phyloP scores from a whole-genome alignment of 2,888 invertebrate genomes.

The Lasius fuliginosus region DNA sequence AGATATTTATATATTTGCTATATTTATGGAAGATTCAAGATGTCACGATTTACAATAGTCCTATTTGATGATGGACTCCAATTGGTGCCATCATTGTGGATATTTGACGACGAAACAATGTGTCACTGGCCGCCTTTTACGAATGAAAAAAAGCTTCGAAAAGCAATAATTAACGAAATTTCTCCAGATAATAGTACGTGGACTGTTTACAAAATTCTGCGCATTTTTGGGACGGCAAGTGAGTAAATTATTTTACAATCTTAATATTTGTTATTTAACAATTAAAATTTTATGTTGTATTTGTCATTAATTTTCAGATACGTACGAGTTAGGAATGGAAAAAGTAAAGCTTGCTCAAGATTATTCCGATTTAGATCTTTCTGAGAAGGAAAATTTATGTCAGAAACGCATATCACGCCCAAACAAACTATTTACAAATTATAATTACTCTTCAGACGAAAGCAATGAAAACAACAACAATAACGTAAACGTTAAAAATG shows the following conservation, averaged over 20 bases:
- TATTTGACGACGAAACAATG: neutral
- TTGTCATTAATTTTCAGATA: neutral
- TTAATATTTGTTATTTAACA: neutral
- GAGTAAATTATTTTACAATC: conserved; percentile 1
- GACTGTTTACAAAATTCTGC: neutral
- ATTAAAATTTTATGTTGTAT: neutral
- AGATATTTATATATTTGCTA: too few relatives aligned
- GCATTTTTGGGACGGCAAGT: neutral
- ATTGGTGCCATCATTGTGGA: neutral
- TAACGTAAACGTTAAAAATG: too few relatives aligned
- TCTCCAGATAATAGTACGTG: neutral
- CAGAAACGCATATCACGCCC: neutral
- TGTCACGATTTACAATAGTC: neutral
- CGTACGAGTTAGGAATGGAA: neutral
- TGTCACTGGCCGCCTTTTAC: neutral
- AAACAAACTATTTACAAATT: neutral
- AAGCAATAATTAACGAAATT: too few relatives aligned
- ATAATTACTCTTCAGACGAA: neutral
- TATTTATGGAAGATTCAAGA: neutral
- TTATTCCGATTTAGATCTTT: neutral
- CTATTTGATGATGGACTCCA: neutral
- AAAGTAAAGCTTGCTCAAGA: neutral
- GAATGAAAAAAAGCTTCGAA: too few relatives aligned
- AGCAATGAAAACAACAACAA: neutral
- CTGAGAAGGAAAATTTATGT: neutral